Conservation (phyloP, 2,113 vertebrate genomes). For the Callocephalon fimbriatum region DNA sequence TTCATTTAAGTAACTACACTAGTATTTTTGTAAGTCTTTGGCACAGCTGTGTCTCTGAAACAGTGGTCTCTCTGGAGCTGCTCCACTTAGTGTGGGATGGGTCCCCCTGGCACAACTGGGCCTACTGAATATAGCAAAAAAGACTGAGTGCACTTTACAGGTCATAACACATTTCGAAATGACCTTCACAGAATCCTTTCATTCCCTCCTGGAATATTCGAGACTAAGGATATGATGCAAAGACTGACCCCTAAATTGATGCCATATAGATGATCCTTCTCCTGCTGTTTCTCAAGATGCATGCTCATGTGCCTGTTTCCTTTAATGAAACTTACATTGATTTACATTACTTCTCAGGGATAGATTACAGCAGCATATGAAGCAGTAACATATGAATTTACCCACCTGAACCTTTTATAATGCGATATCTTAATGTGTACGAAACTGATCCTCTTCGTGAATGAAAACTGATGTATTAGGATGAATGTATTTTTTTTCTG, state of each 20-base stretch:
- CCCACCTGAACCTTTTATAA: not conserved
- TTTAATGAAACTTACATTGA: not conserved
- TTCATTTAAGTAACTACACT: not conserved
- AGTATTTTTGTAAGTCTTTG: not conserved
- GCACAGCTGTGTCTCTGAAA: not conserved
- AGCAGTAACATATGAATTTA: not conserved
- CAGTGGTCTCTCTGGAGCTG: not conserved
- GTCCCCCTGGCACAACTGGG: fast-evolving
- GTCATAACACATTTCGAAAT: not conserved
- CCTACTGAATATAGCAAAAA: slow-evolving; percentile 12
- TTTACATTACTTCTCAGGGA: not conserved
- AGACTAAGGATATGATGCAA: not conserved
- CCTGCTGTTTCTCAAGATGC: not conserved
- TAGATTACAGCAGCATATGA: not conserved
- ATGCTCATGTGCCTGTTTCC: not conserved
- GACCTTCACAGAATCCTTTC: not conserved
- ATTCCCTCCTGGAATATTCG: not conserved
- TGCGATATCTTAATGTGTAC: not conserved
- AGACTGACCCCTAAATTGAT: not conserved
- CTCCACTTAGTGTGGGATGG: not conserved
- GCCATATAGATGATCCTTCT: not conserved
- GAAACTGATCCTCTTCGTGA: not conserved
- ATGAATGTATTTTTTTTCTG: not conserved
- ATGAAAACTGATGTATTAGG: not conserved
- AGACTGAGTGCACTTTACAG: not conserved